Evolutionary conservation across 2,113 vertebrate species (phyloP), one percentile per base, ranked within the genome.

Genomic region (Rhadina sibilatrix): DNA sequence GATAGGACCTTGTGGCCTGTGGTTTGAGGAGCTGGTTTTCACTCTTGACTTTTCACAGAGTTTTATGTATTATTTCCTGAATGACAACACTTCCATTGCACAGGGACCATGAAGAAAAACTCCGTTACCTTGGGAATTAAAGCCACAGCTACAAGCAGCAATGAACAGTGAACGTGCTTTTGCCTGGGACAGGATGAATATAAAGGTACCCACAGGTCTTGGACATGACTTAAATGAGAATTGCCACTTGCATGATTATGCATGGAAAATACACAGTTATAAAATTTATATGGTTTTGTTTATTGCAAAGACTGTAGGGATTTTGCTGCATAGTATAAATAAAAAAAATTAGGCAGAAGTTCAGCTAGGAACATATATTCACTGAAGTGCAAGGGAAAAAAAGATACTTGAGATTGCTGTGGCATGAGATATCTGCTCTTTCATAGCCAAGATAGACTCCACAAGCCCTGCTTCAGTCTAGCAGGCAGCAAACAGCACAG

Each of bases 401-500:
- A 12, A 2, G 3, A 8, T 27, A 14, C 22, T 24, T 56, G 33
- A 75, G 18, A 7, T 66, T 65, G 19, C 30, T 49, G 14, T 60
- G 31, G 42, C 18, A 6, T 25, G 72, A 87, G 15, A 28, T 27
- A 18, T 80, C 42, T 60, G 28, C 13, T 9, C 25, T 71, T 87
- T 46, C 37, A 28, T 3, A 2, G 37, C 16, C 5, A 25, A 72
- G 38, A 33, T 69, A 50, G 52, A 27, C 25, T 50, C n/a, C 31
- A 38, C 6, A 19, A 56, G 17, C 13, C 12, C 8, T n/a, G 42
- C 15, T 40, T 40, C 30, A 15, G 31, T 15, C 35, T 30, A 42
- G 7, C 16, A 70, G 44, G 35, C 9, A 27, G 11, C 0, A 1
- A 59, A 9, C 1, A 60, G 25, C 33, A 10, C 2, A 79, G 27